Base-by-base conservation (phyloP, 2,113 vertebrate species). In the Lophotis ruficrista region DNA sequence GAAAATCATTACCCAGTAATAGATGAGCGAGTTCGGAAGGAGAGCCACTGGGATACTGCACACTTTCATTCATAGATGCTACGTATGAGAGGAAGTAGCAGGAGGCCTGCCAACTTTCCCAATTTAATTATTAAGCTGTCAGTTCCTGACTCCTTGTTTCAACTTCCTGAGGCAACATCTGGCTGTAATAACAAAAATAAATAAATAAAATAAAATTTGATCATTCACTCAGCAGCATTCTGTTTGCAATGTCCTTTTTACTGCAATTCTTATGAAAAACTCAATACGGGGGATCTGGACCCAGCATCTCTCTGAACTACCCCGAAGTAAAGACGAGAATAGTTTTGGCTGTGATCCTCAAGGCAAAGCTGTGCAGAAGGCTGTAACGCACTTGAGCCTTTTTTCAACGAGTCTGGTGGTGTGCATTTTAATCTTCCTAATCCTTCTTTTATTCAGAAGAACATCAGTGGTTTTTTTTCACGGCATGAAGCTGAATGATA, bases 1-100 rank as follows among this genome's bases (percentile, higher is more conserved):
- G 97, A 98, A 98, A 98, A 98, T 98, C 97, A 89, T 98, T 98
- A 98, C 70, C 64, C 75, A 3, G 92, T 98, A 98, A 98, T 91
- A 95, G 97, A 98, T 98, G 97, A 97, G 96, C 77, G 87, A 48
- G 95, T 97, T 97, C 47, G n/a, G 94, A 97, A 96, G 96, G 95
- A 98, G 94, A 97, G 94, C 93, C 97, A 93, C 95, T 64, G 91
- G 94, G 96, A 97, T 86, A 72, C 96, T 81, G 93, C 92, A 80
- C 61, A 72, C 94, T 96, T 97, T 96, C 97, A 92, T 97, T 98
- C 97, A 95, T 95, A 94, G 97, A 97, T 61, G 96, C 88, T 88
- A 2, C 57, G 13, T 93, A 89, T 84, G 86, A 87, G 96, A 93
- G 94, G 96, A 75, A 92, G 89, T 95, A 93, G 93, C 73, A 95